phyloP scores from a whole-genome alignment of 2,797 vertebrate genomes.

The Nothura maculosa region DNA sequence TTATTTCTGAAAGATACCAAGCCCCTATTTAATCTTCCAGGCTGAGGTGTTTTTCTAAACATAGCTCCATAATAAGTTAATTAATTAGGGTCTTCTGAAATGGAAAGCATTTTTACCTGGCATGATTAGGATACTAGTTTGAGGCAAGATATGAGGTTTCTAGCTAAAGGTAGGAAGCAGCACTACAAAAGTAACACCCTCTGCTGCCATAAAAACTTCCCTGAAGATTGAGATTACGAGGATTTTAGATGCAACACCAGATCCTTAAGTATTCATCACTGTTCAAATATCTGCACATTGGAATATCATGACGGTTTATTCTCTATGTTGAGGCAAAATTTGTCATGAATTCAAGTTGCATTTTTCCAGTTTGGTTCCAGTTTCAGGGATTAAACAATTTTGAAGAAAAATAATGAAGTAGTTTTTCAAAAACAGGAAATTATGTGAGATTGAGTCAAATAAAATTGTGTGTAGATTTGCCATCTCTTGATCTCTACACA shows the following conservation, averaged over 20 bases:
- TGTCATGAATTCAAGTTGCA: not conserved
- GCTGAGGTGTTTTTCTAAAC: slow-evolving; percentile 52
- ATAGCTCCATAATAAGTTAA: slow-evolving; percentile 49
- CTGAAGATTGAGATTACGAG: not conserved
- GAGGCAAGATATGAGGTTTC: slow-evolving; percentile 31
- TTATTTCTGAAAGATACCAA: slow-evolving; percentile 36
- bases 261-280: not conserved
- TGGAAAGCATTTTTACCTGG: slow-evolving; percentile 58
- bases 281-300: not conserved
- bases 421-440: slow-evolving; percentile 1
- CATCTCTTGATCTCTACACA: slow-evolving; percentile 22
- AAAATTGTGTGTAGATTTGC: not conserved
- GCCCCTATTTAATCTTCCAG: slow-evolving; percentile 40
- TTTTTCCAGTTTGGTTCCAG: not conserved
- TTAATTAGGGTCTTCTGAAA: slow-evolving; percentile 58
- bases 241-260: slow-evolving; percentile 3
- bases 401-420: not conserved
- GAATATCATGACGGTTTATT: not conserved
- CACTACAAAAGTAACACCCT: slow-evolving; percentile 54
- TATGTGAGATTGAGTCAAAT: not conserved
- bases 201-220: slow-evolving; percentile 41
- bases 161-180: slow-evolving; percentile 55
- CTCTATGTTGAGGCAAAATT: not conserved
- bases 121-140: slow-evolving; percentile 50
- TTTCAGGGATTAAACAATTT: not conserved